Evolutionary conservation across 1,140 invertebrate species (phyloP).

Genomic region (Panagrolaimus sp.): DNA sequence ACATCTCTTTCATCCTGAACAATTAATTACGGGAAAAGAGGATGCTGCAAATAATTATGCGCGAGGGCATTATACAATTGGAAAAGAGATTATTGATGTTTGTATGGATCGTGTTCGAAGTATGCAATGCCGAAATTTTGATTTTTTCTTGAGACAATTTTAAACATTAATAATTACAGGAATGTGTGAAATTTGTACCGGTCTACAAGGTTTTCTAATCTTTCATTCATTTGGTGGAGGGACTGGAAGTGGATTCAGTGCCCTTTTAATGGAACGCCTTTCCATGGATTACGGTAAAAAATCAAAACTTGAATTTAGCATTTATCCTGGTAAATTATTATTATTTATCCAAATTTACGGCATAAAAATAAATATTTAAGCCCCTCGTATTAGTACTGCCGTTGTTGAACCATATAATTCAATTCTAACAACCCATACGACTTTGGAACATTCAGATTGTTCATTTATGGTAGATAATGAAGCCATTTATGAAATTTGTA

Average conservation of each 20-base stretch:
- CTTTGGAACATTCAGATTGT: slow-evolving; percentile 57
- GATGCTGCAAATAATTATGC: slow-evolving; percentile 62
- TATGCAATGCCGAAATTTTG: slow-evolving; percentile 8
- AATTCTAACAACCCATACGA: slow-evolving; percentile 40
- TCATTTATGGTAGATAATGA: slow-evolving; percentile 69
- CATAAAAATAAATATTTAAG: slow-evolving; percentile 45
- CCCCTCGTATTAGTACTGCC: slow-evolving; percentile 69
- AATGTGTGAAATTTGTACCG: slow-evolving; percentile 58
- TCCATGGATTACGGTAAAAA: slow-evolving; percentile 82
- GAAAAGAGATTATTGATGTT: slow-evolving; percentile 67
- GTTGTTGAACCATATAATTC: slow-evolving; percentile 34
- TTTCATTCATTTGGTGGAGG: slow-evolving; percentile 86
- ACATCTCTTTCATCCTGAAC: slow-evolving; percentile 60
- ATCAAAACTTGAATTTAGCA: slow-evolving; percentile 78
- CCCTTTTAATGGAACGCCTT: slow-evolving; percentile 76
- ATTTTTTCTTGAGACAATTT: no score
- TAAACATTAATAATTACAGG: no score
- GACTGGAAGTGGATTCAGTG: slow-evolving; percentile 79
- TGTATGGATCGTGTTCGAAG: slow-evolving; percentile 46
- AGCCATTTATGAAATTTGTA: slow-evolving; percentile 82
- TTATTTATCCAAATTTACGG: slow-evolving; percentile 57
- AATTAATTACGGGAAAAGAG: slow-evolving; percentile 58
- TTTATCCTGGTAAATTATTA: slow-evolving; percentile 66
- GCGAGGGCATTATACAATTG: slow-evolving; percentile 81
- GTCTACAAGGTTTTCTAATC: slow-evolving; percentile 77